Evolutionary conservation across 2,888 invertebrate genomes (phyloP).

Genomic region (Stenodera caucasica): DNA sequence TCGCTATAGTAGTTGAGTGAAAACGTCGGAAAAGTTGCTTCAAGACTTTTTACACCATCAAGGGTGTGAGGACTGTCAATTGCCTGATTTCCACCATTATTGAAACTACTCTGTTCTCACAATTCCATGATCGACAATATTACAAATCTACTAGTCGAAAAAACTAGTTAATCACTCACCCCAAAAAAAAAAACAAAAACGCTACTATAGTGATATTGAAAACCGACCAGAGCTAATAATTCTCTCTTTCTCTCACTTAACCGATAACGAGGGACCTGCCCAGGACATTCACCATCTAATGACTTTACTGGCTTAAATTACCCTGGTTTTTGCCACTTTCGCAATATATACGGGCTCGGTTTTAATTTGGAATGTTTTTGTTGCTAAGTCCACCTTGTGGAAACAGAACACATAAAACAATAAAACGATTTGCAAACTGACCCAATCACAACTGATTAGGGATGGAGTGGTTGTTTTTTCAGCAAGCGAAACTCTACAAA

Average conservation of each 20-base stretch:
- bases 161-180: background rate
- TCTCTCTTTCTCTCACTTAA: slow-evolving; percentile 22
- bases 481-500: background rate
- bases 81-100: slow-evolving; percentile 53
- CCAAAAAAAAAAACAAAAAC: background rate
- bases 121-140: background rate
- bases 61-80: slow-evolving; percentile 52
- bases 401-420: background rate
- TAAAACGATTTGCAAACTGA: background rate
- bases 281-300: slow-evolving; percentile 45
- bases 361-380: slow-evolving; percentile 34
- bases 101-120: slow-evolving; percentile 42
- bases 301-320: slow-evolving; percentile 45
- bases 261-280: slow-evolving; percentile 43
- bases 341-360: slow-evolving; percentile 20
- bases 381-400: background rate
- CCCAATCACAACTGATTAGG: background rate
- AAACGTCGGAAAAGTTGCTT: background rate
- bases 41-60: background rate
- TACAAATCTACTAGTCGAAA: background rate
- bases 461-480: background rate
- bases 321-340: slow-evolving; percentile 35
- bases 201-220: background rate
- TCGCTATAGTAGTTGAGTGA: slow-evolving; percentile 22
- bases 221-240: background rate